Conservation (phyloP, 2,113 vertebrate species). For the Pipra filicauda region DNA sequence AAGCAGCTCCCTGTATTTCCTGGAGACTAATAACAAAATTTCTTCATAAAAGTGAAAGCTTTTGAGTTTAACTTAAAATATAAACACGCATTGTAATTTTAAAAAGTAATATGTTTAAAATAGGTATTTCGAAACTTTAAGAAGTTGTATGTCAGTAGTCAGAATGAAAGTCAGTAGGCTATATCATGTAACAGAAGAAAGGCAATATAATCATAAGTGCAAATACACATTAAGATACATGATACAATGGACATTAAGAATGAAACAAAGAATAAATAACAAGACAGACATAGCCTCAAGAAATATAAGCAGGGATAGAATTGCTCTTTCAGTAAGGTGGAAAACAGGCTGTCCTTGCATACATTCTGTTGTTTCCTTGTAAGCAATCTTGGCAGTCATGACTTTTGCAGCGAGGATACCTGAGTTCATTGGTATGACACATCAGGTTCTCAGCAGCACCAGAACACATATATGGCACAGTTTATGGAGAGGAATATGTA, state of each 20-base stretch:
- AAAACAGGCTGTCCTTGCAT: not conserved
- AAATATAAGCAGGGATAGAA: not conserved
- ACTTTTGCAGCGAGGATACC: not conserved
- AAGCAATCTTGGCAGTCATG: not conserved
- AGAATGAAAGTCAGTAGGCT: not conserved
- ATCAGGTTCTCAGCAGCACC: not conserved
- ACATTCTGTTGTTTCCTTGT: not conserved
- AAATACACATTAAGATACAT: not conserved
- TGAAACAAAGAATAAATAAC: not conserved
- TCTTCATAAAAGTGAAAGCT: not conserved
- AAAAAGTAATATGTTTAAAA: not conserved
- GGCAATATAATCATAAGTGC: not conserved
- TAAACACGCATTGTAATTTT: not conserved
- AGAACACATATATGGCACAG: not conserved
- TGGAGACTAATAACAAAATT: not conserved
- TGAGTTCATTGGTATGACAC: not conserved
- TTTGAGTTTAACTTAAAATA: not conserved
- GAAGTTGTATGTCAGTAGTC: not conserved
- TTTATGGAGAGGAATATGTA: not conserved
- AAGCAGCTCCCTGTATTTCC: not conserved
- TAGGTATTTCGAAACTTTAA: not conserved
- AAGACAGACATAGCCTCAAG: conserved; percentile 10
- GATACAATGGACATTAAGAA: not conserved
- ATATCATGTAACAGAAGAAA: not conserved
- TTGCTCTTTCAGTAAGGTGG: not conserved